phyloP scores from a whole-genome alignment of 1,140 invertebrate genomes.

The Scaptomyza pallida region DNA sequence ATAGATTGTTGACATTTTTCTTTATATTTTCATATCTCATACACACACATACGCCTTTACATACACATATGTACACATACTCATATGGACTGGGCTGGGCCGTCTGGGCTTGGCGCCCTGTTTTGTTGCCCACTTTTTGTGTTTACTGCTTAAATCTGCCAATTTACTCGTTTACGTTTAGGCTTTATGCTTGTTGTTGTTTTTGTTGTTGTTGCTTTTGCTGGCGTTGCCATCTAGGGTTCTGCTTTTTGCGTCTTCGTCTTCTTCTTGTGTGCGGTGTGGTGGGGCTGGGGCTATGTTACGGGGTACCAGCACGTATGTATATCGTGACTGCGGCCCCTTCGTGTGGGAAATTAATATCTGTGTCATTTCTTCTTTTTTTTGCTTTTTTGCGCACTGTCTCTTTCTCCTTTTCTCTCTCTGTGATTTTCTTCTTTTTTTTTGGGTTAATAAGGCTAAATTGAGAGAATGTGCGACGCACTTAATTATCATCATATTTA shows the following conservation, averaged over 20 bases:
- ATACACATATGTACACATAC: slow-evolving; percentile 16
- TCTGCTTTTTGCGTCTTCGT: background rate
- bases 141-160: slow-evolving; percentile 82
- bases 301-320: slow-evolving; percentile 13
- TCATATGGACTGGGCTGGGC: background rate
- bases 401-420: background rate
- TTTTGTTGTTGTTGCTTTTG: slow-evolving; percentile 2
- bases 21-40: slow-evolving; percentile 70
- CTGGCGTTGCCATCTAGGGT: slow-evolving; percentile 4
- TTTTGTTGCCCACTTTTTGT: slow-evolving; percentile 77
- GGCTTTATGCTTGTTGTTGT: slow-evolving; percentile 51
- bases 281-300: background rate
- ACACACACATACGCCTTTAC: slow-evolving; percentile 35
- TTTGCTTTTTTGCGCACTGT: slow-evolving; percentile 5
- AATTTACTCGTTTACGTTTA: slow-evolving; percentile 82
- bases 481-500: slow-evolving; percentile 83
- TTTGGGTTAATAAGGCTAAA: slow-evolving; percentile 81
- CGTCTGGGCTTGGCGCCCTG: slow-evolving; percentile 52
- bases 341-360: slow-evolving; percentile 72
- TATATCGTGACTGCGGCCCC: slow-evolving; percentile 50
- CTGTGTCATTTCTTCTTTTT: slow-evolving; percentile 66
- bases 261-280: too few relatives aligned
- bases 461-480: slow-evolving; percentile 79
- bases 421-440: slow-evolving; percentile 16
- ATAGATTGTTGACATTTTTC: slow-evolving; percentile 81